Evolutionary conservation across 1,140 invertebrate genomes (phyloP).

Genomic region (Oryzaephilus surinamensis): DNA sequence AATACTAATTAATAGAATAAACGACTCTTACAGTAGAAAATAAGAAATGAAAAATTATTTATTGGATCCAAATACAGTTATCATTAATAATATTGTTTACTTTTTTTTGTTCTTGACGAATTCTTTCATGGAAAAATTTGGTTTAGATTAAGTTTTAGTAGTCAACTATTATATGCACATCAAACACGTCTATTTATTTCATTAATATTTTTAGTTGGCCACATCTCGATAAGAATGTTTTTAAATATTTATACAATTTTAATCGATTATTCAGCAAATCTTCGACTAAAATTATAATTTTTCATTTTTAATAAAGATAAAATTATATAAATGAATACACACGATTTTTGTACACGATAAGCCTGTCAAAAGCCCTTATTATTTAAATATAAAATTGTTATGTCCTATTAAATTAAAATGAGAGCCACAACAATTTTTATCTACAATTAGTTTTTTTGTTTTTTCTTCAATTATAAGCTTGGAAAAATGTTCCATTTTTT

Average conservation of each 20-base stretch:
- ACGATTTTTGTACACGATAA: slow-evolving; percentile 15
- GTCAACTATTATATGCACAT: slow-evolving; percentile 20
- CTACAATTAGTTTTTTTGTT: slow-evolving; percentile 7
- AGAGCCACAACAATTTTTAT: slow-evolving; percentile 12
- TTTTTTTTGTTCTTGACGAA: too few species aligned
- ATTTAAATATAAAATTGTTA: slow-evolving; percentile 5
- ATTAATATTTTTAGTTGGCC: slow-evolving; percentile 1
- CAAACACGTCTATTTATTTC: slow-evolving; percentile 16
- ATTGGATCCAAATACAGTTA: too few species aligned
- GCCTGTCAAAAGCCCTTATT: slow-evolving; percentile 12
- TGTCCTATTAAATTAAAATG: slow-evolving; percentile 5
- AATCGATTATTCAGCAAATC: too few species aligned
- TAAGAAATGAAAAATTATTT: slow-evolving; percentile 4
- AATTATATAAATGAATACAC: too few species aligned
- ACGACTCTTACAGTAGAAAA: slow-evolving; percentile 5
- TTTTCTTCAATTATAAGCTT: slow-evolving; percentile 16
- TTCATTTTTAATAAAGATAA: too few species aligned
- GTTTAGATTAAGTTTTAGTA: too few species aligned
- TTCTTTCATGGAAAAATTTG: too few species aligned
- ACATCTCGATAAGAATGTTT: too few species aligned
- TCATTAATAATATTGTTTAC: too few species aligned
- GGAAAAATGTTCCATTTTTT: too few species aligned
- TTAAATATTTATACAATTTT: too few species aligned
- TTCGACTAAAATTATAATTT: too few species aligned
- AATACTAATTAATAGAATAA: slow-evolving; percentile 8